A percentile compares a stretch with the other conserved stretches of the same genome.
Evolutionary conservation across 2,888 invertebrate species (phyloP).

Genomic region (Slavum lentiscoides): DNA sequence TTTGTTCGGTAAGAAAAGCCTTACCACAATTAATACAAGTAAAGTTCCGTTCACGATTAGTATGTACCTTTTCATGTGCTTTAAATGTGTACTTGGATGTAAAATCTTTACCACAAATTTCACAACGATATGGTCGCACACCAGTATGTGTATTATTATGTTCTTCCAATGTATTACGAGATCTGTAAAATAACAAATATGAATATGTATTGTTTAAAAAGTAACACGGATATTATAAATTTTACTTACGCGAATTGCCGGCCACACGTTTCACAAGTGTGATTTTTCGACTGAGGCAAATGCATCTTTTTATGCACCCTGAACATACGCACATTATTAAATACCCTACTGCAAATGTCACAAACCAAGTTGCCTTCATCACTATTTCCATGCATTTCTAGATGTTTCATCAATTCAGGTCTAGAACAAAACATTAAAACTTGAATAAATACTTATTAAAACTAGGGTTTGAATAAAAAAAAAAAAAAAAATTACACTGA

Average conservation of each 20-base stretch:
- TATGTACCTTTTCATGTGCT: constrained; percentile 76
- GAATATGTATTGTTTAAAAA: neutral
- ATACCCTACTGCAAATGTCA: constrained; percentile 68
- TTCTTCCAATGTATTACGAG: constrained; percentile 71
- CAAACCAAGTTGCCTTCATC: constrained; percentile 70
- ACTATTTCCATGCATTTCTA: constrained; percentile 67
- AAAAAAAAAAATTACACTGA: too few species aligned
- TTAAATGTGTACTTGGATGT: constrained; percentile 79
- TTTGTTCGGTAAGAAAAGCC: constrained; percentile 76
- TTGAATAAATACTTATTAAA: constrained; percentile 1
- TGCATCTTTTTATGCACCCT: constrained; percentile 70
- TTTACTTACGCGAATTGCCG: constrained; percentile 66
- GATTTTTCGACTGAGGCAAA: constrained; percentile 67
- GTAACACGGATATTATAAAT: neutral
- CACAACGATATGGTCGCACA: constrained; percentile 69
- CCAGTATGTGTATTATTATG: constrained; percentile 75
- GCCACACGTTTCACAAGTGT: constrained; percentile 69
- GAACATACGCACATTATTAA: constrained; percentile 66
- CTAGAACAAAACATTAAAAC: constrained; percentile 15
- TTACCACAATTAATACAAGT: constrained; percentile 70
- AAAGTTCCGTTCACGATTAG: constrained; percentile 70
- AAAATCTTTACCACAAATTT: constrained; percentile 72
- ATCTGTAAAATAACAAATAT: constrained; percentile 61
- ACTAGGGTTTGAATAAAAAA: neutral
- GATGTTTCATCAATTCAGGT: constrained; percentile 60